phyloP scores from a whole-genome alignment of 2,888 invertebrate genomes.

The Drosophila basisetae region DNA sequence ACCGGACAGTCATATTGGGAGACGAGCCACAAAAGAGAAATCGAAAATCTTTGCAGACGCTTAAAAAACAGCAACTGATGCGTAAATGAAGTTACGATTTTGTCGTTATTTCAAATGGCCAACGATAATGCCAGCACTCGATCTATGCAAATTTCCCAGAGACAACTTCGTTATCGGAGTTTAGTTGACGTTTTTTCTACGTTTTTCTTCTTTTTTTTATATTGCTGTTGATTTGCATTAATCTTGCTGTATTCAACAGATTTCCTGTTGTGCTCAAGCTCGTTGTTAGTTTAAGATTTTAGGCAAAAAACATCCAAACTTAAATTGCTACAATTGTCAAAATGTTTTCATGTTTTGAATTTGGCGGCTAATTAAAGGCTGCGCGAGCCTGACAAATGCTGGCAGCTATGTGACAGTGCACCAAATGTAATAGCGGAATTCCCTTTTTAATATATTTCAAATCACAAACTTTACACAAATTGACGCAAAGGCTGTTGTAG shows the following conservation, averaged over 20 bases:
- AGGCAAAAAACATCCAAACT: conserved; percentile 8
- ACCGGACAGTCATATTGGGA: conserved; percentile 35
- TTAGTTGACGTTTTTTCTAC: background rate
- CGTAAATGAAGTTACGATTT: conserved; percentile 55
- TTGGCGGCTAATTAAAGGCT: background rate
- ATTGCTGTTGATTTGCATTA: background rate
- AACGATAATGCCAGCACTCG: conserved; percentile 29
- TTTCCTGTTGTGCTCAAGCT: background rate
- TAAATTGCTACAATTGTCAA: conserved; percentile 1
- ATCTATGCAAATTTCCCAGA: conserved; percentile 44
- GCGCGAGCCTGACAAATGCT: conserved; percentile 38
- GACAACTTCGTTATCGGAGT: conserved; percentile 30
- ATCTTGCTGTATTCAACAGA: background rate
- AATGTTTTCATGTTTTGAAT: conserved; percentile 1
- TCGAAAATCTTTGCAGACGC: conserved; percentile 50
- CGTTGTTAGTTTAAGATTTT: background rate
- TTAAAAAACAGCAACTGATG: conserved; percentile 44
- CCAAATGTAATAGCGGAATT: conserved; percentile 10
- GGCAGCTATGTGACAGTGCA: conserved; percentile 23
- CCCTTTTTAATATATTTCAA: conserved; percentile 33
- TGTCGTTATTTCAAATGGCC: conserved; percentile 42
- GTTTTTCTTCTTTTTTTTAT: background rate
- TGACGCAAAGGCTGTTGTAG: conserved; percentile 17
- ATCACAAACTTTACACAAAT: conserved; percentile 47
- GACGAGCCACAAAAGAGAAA: conserved; percentile 64